phyloP scores from a whole-genome alignment of 2,888 invertebrate genomes.

The Torymus auratus region DNA sequence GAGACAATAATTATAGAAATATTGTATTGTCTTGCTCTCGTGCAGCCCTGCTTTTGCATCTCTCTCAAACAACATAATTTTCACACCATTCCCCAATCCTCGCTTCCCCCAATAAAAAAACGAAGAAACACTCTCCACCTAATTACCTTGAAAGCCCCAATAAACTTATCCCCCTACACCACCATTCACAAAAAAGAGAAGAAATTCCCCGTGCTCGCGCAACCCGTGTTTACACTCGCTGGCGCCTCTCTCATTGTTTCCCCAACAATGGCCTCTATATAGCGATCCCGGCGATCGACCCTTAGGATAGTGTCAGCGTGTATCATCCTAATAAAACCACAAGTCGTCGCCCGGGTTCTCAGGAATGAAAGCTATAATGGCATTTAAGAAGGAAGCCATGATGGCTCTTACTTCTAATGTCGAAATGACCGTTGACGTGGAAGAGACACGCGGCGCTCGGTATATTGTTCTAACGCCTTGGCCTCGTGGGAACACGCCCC shows the following conservation, averaged over 20 bases:
- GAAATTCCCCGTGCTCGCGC: too few relatives aligned
- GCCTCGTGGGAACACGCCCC: conserved; percentile 67
- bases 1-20: too few relatives aligned
- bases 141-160: too few relatives aligned
- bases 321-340: conserved; percentile 44
- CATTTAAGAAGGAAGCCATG: conserved; percentile 70
- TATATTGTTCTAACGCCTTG: conserved; percentile 70
- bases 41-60: too few relatives aligned
- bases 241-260: not conserved
- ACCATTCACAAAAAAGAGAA: too few relatives aligned
- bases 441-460: conserved; percentile 52
- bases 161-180: too few relatives aligned
- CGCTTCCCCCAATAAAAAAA: too few relatives aligned
- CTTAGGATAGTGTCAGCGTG: conserved; percentile 11
- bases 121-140: too few relatives aligned
- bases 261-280: too few relatives aligned
- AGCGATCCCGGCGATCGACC: not conserved
- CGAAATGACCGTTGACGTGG: conserved; percentile 69
- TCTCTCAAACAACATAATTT: too few relatives aligned
- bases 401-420: conserved; percentile 68
- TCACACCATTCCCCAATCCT: too few relatives aligned
- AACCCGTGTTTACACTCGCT: not conserved
- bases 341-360: conserved; percentile 70
- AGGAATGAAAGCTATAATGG: conserved; percentile 75
- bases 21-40: too few relatives aligned